Percentiles rank a stretch among this genome's conserved stretches.
phyloP scores from a whole-genome alignment of 2,113 vertebrate genomes.

The Sturnira hondurensis region DNA sequence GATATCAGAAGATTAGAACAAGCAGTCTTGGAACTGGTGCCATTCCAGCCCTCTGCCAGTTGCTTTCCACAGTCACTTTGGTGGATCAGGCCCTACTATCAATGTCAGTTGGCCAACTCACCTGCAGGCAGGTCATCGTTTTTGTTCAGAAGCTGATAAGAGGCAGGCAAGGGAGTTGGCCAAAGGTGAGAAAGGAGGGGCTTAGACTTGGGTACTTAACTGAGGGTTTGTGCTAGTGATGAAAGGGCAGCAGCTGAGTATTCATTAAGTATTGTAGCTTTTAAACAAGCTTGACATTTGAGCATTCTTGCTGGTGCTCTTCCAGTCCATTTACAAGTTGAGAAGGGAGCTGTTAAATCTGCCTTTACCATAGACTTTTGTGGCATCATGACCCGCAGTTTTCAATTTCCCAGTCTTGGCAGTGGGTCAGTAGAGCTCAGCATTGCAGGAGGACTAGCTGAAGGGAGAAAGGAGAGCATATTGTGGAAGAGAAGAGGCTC shows the following conservation, averaged over 20 bases:
- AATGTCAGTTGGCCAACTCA: background rate
- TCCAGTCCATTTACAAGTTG: slow-evolving; percentile 74
- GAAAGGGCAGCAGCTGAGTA: background rate
- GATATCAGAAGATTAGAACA: background rate
- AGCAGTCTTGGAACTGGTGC: background rate
- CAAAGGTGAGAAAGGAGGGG: background rate
- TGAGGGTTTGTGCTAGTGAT: background rate
- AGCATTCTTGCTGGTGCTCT: slow-evolving; percentile 71
- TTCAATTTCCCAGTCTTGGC: slow-evolving; percentile 75
- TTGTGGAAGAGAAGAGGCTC: slow-evolving; percentile 54
- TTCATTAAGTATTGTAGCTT: slow-evolving; percentile 44
- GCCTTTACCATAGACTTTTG: slow-evolving; percentile 70
- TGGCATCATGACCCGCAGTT: slow-evolving; percentile 68
- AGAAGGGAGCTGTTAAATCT: slow-evolving; percentile 77
- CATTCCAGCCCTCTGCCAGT: background rate
- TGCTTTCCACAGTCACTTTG: background rate
- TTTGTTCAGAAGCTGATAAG: background rate
- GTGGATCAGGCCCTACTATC: background rate
- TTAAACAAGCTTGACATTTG: slow-evolving; percentile 76
- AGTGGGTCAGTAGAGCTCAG: slow-evolving; percentile 59
- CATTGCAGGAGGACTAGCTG: slow-evolving; percentile 37
- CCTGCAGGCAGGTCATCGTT: background rate
- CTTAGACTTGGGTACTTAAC: background rate
- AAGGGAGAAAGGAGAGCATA: slow-evolving; percentile 40
- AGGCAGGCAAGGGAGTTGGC: background rate